A percentile compares a stretch with the other conserved stretches of the same genome.
Evolutionary conservation across 2,888 invertebrate species (phyloP).

Genomic region (Cetonia aurata): DNA sequence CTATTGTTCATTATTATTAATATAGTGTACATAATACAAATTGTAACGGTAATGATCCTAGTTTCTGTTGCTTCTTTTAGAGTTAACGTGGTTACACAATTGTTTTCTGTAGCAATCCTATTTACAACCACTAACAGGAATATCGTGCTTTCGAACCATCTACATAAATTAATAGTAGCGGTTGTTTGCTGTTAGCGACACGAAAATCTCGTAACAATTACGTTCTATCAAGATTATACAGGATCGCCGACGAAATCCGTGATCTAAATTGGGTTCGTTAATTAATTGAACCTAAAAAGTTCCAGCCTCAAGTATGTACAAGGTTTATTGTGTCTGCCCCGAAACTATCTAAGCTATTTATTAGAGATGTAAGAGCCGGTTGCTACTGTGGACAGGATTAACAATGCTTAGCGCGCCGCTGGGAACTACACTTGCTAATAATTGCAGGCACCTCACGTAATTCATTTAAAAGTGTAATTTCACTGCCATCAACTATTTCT

Average conservation of each 20-base stretch:
- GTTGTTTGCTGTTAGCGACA: slow-evolving; percentile 2
- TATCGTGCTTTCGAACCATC: slow-evolving; percentile 3
- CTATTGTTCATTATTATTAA: too few relatives aligned
- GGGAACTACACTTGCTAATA: slow-evolving; percentile 38
- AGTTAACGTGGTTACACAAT: not conserved
- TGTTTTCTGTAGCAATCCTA: not conserved
- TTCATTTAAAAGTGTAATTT: slow-evolving; percentile 44
- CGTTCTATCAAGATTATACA: slow-evolving; percentile 26
- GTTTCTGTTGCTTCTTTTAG: too few relatives aligned
- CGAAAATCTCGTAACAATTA: slow-evolving; percentile 29
- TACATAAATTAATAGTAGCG: slow-evolving; percentile 29
- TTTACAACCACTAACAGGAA: not conserved
- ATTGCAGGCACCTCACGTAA: slow-evolving; percentile 41
- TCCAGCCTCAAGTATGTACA: slow-evolving; percentile 45
- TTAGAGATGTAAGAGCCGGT: slow-evolving; percentile 16
- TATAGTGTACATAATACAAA: too few relatives aligned
- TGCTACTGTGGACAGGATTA: slow-evolving; percentile 22
- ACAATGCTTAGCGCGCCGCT: slow-evolving; percentile 26
- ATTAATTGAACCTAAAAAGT: slow-evolving; percentile 56
- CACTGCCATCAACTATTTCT: slow-evolving; percentile 35
- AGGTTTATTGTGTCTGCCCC: slow-evolving; percentile 24
- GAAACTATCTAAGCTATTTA: slow-evolving; percentile 41
- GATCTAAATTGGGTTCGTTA: slow-evolving; percentile 56
- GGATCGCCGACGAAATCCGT: slow-evolving; percentile 53
- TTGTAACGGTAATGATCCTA: too few relatives aligned